Base-by-base conservation (phyloP, 2,797 vertebrate genomes). In the Ctenopoma multispine region DNA sequence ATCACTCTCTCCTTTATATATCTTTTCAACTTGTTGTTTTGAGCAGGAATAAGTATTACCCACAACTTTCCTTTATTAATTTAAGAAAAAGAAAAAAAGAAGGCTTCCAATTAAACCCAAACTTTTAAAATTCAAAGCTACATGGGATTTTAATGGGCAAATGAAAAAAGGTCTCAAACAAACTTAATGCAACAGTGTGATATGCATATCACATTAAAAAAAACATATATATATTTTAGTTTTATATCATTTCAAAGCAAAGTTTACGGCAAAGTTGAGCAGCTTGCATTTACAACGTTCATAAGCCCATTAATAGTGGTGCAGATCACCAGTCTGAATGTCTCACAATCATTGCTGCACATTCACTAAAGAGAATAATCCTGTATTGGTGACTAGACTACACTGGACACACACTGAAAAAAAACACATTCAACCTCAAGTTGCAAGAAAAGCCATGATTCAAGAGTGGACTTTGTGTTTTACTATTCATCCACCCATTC, bases 361-460 rank as follows among this genome's bases (percentile, higher is more conserved):
- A 27, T 62, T 69, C 44, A 38, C 18, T 77, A 56, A 72, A 80
- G n/a, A 57, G 17, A 59, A 23, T 17, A 36, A 79, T 77, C 84
- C 90, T 76, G 84, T 78, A 68, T 81, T 80, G 77, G 82, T 86
- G 77, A 87, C 78, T 81, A 80, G 80, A 93, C 90, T 18, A 74
- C 85, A 92, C 84, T 65, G 60, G 69, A 89, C 78, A 91, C 62
- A 85, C 41, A 76, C 55, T 92, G 92, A 67, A 72, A 80, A n/a
- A n/a, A n/a, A n/a, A n/a, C n/a, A n/a, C n/a, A n/a, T n/a, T n/a
- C 62, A 69, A 81, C 70, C 27, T 29, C 90, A 23, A 56, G 38
- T 55, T 12, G 1, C 4, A 54, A 61, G 5, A 64, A 71, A 70
- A 61, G n/a, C 9, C 55, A 69, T 55, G 29, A 70, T 29, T 65